phyloP scores from a whole-genome alignment of 2,113 vertebrate species.

The Amazona vittata region DNA sequence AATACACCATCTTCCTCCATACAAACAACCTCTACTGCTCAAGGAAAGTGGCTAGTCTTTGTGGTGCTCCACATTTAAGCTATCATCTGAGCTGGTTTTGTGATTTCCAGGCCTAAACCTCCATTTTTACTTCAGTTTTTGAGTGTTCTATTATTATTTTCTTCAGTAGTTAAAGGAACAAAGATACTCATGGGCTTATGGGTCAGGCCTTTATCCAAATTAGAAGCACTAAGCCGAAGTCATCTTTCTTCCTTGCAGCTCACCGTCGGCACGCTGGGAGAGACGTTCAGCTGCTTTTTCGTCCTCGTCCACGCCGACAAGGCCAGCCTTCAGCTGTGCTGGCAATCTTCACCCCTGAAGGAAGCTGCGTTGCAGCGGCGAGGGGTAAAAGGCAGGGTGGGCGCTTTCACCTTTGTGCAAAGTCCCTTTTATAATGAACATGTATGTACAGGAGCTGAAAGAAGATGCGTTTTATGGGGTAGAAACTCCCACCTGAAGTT shows the following conservation, averaged over 20 bases:
- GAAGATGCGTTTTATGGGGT: not conserved
- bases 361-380: accelerated
- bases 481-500: not conserved
- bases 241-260: not conserved
- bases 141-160: not conserved
- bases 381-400: not conserved
- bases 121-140: not conserved
- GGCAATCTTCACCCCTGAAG: not conserved
- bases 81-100: not conserved
- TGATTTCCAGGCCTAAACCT: not conserved
- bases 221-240: not conserved
- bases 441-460: not conserved
- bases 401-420: accelerated
- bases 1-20: accelerated
- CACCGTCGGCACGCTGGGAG: accelerated
- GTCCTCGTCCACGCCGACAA: not conserved
- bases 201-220: not conserved
- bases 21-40: not conserved
- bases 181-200: accelerated
- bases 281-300: not conserved
- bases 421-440: not conserved
- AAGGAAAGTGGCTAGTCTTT: not conserved
- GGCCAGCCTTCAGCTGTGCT: not conserved
- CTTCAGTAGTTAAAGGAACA: not conserved
- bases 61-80: not conserved